Evolutionary conservation across 2,113 vertebrate genomes (phyloP), one percentile per base, ranked within the genome.

Genomic region (Elaphurus davidianus): DNA sequence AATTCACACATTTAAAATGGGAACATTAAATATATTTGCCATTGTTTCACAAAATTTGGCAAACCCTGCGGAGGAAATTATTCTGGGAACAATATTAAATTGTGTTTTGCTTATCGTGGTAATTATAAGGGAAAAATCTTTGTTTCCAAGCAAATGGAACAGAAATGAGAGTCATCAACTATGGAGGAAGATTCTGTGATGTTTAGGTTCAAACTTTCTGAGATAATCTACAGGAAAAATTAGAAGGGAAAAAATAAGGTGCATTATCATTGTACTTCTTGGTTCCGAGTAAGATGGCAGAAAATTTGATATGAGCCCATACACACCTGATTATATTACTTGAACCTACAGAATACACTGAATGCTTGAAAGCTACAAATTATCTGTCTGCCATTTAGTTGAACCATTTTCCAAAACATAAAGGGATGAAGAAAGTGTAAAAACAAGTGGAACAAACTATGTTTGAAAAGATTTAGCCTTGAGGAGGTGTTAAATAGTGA

Each of bases 401-500:
- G 40, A 57, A 25, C 17, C 55, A 86, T 88, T 95, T 96, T 78
- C 27, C 27, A 79, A 97, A 83, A 64, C 60, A 90, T 55, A 67
- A 94, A 59, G 4, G 13, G 97, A 96, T 27, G 94, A 90, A 91
- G 36, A 87, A 78, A 71, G 13, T 52, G 76, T 83, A 83, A 71
- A 91, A 86, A 81, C 50, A 90, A 94, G 64, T 67, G n/a, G 57
- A 55, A 89, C 4, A 40, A 94, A 52, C n/a, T 84, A 6, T 21
- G 3, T 88, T 84, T 94, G 36, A 79, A 96, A 71, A 86, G 59
- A 95, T 47, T 87, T 87, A 93, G 91, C 21, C 82, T 79, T 54
- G 43, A 19, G 43, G 52, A 93, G 86, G 91, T 96, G 86, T 96
- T 96, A 89, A 78, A 91, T 30, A 97, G 62, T 12, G 59, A 96